Evolutionary conservation across 2,888 invertebrate genomes (phyloP).

Genomic region (Sarcophaga caerulescens): DNA sequence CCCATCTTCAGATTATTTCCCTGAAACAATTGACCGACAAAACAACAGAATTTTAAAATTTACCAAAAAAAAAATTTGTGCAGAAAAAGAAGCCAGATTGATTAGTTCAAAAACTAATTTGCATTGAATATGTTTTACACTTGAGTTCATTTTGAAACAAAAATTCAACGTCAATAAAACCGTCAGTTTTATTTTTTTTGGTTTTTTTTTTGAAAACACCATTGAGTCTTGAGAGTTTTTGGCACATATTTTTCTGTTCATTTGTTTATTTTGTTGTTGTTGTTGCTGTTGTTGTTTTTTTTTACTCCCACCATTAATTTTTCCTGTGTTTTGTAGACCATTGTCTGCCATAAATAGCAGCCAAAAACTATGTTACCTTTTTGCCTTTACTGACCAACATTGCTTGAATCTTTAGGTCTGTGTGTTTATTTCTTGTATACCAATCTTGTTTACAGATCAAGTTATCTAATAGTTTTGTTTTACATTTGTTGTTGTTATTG

Average conservation of each 20-base stretch:
- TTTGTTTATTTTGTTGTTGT: slow-evolving; percentile 18
- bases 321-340: slow-evolving; percentile 33
- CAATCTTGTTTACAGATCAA: slow-evolving; percentile 34
- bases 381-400: slow-evolving; percentile 59
- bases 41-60: slow-evolving; percentile 30
- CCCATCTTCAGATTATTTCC: slow-evolving; percentile 45
- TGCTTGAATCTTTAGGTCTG: not conserved
- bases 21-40: not conserved
- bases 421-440: not conserved
- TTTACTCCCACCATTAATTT: slow-evolving; percentile 65
- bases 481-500: not conserved
- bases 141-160: slow-evolving; percentile 54
- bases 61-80: not conserved
- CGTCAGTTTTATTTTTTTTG: not conserved
- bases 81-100: slow-evolving; percentile 15
- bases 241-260: slow-evolving; percentile 48
- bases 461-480: slow-evolving; percentile 17
- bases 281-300: slow-evolving; percentile 4
- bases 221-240: not conserved
- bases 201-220: not conserved
- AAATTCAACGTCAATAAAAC: slow-evolving; percentile 5
- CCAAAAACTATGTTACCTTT: slow-evolving; percentile 1
- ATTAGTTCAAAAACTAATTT: slow-evolving; percentile 59
- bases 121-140: slow-evolving; percentile 59
- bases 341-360: slow-evolving; percentile 19